A percentile compares a stretch with the other conserved stretches of the same genome.
These are phyloP conservation scores for Naso thynnoides DNA, from an alignment of 2,797 vertebrate species.

Conservation along the genomic window DNA sequence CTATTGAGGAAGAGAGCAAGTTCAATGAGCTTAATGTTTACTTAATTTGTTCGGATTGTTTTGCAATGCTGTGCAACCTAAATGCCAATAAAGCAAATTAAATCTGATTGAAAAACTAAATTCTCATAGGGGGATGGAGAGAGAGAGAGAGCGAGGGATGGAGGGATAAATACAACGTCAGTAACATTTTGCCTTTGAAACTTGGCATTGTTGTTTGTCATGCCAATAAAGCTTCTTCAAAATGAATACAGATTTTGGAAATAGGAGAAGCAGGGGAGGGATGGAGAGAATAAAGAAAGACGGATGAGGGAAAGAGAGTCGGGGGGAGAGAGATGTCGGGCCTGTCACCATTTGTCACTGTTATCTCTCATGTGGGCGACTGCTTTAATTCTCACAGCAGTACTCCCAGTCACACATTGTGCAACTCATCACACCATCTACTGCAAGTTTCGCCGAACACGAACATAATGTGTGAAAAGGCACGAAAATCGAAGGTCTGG, in stretches of 20 bases:
- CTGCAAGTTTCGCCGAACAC: constrained; percentile 41
- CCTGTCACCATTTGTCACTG: constrained; percentile 68
- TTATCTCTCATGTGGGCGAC: constrained; percentile 67
- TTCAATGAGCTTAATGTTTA: constrained; percentile 43
- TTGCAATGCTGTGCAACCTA: constrained; percentile 31
- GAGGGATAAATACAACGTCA: constrained; percentile 23
- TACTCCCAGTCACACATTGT: constrained; percentile 43
- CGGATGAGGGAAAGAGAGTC: constrained; percentile 42
- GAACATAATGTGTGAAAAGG: constrained; percentile 58
- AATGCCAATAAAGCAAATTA: constrained; percentile 48
- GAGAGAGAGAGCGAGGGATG: neutral
- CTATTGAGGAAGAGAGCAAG: constrained; percentile 23
- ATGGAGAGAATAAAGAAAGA: constrained; percentile 50
- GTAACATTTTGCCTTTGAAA: constrained; percentile 27
- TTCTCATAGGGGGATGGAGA: neutral
- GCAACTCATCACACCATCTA: constrained; percentile 45
- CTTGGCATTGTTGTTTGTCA: constrained; percentile 35
- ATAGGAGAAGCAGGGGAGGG: constrained; percentile 25
- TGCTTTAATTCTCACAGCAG: constrained; percentile 62
- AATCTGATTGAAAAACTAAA: constrained; percentile 46
- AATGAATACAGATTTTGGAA: constrained; percentile 51
- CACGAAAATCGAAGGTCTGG: constrained; percentile 21
- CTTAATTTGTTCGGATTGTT: constrained; percentile 53
- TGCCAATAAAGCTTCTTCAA: constrained; percentile 34
- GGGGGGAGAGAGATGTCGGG: constrained; percentile 40